These are phyloP conservation scores for Monopterus albus DNA, from an alignment of 2,113 vertebrate genomes.

Conservation along the genomic window DNA sequence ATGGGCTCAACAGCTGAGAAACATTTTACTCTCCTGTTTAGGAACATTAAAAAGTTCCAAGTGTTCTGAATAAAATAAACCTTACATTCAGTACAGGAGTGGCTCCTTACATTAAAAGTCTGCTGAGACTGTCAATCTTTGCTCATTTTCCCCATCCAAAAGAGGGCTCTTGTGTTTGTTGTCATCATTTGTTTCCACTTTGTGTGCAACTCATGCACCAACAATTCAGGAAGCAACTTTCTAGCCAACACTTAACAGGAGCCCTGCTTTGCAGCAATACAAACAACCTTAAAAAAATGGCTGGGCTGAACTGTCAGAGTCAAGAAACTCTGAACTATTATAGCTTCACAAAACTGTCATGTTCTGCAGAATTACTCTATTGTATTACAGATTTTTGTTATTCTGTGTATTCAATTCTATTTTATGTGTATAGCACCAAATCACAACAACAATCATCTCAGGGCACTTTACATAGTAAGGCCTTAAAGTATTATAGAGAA, in stretches of 20 bases:
- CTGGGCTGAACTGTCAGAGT: too few species aligned
- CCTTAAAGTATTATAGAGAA: too few species aligned
- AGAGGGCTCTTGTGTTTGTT: too few species aligned
- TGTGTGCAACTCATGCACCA: neutral
- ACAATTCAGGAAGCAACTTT: neutral
- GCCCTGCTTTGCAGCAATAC: neutral
- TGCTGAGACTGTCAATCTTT: neutral
- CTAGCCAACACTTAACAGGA: neutral
- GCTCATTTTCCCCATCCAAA: neutral
- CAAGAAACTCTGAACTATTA: too few species aligned
- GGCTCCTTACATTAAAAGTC: neutral
- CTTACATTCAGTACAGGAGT: neutral
- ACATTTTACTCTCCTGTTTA: too few species aligned
- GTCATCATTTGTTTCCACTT: too few species aligned
- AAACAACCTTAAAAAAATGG: neutral
- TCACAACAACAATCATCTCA: too few species aligned
- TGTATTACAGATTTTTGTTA: neutral
- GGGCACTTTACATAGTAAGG: too few species aligned
- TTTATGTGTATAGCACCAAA: too few species aligned
- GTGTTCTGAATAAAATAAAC: constrained; percentile 8
- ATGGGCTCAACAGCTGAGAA: neutral
- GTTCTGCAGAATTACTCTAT: neutral
- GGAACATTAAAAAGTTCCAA: neutral
- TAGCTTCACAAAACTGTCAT: neutral
- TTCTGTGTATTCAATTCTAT: too few species aligned